Conservation (phyloP, 1,140 invertebrate species). For the Phenacoccus solenopsis region DNA sequence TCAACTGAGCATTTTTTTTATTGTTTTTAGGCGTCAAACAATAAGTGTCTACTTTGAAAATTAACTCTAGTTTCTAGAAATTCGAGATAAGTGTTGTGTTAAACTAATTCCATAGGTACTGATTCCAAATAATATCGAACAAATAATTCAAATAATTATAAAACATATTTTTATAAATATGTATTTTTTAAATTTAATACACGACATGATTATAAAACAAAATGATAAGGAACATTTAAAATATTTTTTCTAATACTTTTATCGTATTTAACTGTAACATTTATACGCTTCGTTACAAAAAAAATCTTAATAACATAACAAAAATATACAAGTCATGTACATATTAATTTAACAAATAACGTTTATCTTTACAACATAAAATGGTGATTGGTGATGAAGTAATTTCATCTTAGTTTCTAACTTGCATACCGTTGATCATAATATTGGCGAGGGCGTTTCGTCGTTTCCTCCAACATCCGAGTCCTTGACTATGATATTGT, state of each 20-base stretch:
- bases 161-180: not conserved
- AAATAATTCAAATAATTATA: too few species aligned
- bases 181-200: not conserved
- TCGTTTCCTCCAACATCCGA: constrained; percentile 79
- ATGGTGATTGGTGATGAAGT: too few species aligned
- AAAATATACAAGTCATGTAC: not conserved
- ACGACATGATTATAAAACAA: not conserved
- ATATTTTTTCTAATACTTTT: not conserved
- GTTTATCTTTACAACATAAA: not conserved
- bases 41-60: too few species aligned
- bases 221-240: not conserved
- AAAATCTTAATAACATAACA: not conserved
- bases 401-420: constrained; percentile 30
- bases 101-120: too few species aligned
- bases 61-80: too few species aligned
- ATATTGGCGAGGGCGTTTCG: constrained; percentile 88
- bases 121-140: too few species aligned
- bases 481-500: constrained; percentile 76
- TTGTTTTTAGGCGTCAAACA: too few species aligned
- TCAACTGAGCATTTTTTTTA: too few species aligned
- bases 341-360: not conserved
- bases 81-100: too few species aligned
- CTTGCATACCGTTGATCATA: constrained; percentile 78
- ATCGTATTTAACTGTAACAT: not conserved
- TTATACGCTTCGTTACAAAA: not conserved